These are phyloP conservation scores for Zalophus californianus DNA, from an alignment of 2,797 vertebrate species.

Conservation along the genomic window DNA sequence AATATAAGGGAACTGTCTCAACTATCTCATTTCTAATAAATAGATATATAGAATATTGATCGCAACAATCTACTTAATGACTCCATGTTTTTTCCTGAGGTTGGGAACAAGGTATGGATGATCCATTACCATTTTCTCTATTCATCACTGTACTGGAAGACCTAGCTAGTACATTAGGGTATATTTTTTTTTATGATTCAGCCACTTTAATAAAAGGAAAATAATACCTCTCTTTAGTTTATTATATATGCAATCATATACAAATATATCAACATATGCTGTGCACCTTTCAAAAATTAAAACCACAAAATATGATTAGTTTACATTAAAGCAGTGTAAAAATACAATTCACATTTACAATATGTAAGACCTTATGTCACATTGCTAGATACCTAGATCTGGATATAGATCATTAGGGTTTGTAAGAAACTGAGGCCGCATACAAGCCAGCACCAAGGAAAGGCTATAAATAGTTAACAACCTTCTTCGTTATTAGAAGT, in stretches of 20 bases:
- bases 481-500: not conserved
- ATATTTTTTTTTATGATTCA: not conserved
- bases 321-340: not conserved
- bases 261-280: not conserved
- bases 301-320: not conserved
- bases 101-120: not conserved
- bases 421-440: not conserved
- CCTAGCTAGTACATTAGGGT: not conserved
- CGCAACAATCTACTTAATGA: not conserved
- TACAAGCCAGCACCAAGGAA: not conserved
- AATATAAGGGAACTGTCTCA: not conserved
- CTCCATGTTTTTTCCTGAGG: not conserved
- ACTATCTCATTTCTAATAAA: not conserved
- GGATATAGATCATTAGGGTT: not conserved
- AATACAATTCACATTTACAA: not conserved
- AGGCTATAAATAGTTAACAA: not conserved
- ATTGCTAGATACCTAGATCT: not conserved
- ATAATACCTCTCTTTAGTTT: not conserved
- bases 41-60: not conserved
- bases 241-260: not conserved
- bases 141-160: not conserved
- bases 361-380: not conserved
- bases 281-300: not conserved
- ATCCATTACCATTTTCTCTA: not conserved
- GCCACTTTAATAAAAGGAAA: not conserved